Conservation (phyloP, 2,888 invertebrate species). For the Pinctada fucata region DNA sequence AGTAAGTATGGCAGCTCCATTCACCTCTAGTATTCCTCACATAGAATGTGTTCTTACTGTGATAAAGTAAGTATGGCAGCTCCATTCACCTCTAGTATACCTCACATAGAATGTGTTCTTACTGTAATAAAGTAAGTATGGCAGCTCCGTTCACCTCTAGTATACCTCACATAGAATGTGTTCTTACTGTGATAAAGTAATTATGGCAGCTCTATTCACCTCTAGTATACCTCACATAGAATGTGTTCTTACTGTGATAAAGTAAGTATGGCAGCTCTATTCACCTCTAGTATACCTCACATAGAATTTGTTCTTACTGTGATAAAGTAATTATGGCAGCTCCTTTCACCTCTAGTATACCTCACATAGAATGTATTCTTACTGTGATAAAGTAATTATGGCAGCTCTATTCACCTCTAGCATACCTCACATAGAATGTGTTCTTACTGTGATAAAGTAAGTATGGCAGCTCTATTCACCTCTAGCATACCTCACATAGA, state of each 20-base stretch:
- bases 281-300: no score
- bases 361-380: neutral
- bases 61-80: neutral
- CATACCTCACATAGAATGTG: constrained; percentile 8
- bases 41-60: neutral
- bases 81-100: no score
- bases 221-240: neutral
- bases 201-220: no score
- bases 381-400: neutral
- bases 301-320: neutral
- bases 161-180: neutral
- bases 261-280: no score
- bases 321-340: neutral
- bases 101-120: neutral
- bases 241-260: neutral
- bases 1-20: no score
- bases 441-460: neutral
- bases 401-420: no score
- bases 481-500: neutral
- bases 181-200: neutral
- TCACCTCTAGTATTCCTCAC: no score
- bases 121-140: neutral
- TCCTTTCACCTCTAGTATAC: no score
- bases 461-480: no score
- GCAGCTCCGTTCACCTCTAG: no score